Evolutionary conservation across 2,113 vertebrate species (phyloP), one percentile per base, ranked within the genome.

Genomic region (Microcebus jonahi): DNA sequence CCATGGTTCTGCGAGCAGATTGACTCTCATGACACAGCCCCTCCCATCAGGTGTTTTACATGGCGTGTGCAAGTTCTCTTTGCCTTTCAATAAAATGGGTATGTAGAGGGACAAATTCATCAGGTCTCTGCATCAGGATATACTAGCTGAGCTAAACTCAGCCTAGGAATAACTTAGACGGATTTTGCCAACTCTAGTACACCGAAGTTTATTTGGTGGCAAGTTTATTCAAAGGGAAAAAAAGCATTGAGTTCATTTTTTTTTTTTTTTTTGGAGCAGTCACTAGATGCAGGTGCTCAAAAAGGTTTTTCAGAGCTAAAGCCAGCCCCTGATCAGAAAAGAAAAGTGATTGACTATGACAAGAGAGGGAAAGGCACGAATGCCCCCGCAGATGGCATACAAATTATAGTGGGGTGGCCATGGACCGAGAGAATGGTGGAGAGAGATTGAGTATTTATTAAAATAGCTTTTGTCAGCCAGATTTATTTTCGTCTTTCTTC

Each of bases 401-500:
- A 82, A 75, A 94, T 96, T 68, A 82, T 8, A 67, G 81, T 85
- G 57, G 18, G 42, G 55, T 76, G 73, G 36, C 70, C 89, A n/a
- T 45, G 18, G 29, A 84, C 80, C 21, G 75, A 34, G 76, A 29
- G 53, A 39, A 57, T 81, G 61, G 67, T 91, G 93, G 90, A 81
- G 39, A 76, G 65, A 96, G 96, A 96, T 29, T 65, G 96, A 96
- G 68, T 79, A 92, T 97, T 97, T 97, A 97, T 97, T 98, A 97
- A 97, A 97, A 95, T 96, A 57, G 81, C 96, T 96, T 97, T 97
- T 96, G 91, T 97, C 94, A 92, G 96, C 90, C 90, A 90, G 87
- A 97, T 96, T 97, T 97, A 96, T 96, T 97, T 97, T 95, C 31
- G 0, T 97, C 96, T 96, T 96, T 96, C 95, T 97, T 97, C 84